Percentiles rank a stretch among this genome's conserved stretches.
These are phyloP conservation scores for Pogoniulus pusillus DNA, from an alignment of 2,797 vertebrate genomes.

Conservation along the genomic window DNA sequence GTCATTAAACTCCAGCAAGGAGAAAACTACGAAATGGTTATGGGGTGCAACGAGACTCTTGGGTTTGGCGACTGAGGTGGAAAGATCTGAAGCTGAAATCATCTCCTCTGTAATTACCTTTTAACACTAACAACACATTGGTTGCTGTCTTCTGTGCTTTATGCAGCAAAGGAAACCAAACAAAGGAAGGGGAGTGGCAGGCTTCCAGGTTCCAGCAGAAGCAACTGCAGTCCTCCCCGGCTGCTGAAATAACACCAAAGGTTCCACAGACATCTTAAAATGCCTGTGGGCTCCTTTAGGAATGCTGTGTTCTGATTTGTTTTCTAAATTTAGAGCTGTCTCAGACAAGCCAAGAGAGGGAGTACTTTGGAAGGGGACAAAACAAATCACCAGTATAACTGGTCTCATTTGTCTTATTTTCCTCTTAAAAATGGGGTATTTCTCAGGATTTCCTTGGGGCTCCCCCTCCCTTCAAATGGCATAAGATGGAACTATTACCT, in stretches of 20 bases:
- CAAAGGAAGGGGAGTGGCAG: background rate
- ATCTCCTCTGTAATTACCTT: background rate
- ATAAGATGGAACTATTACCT: background rate
- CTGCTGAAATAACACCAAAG: background rate
- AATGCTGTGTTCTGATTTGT: background rate
- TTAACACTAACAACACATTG: background rate
- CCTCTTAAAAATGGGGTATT: background rate
- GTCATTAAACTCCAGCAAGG: background rate
- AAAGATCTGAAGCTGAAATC: background rate
- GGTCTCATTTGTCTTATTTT: background rate
- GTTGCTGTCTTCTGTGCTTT: background rate
- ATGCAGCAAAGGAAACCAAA: background rate
- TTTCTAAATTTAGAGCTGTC: slow-evolving; percentile 10
- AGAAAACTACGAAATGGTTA: background rate
- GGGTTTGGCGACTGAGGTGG: background rate
- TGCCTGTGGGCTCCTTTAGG: background rate
- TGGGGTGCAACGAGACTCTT: accelerated
- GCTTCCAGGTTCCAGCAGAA: background rate
- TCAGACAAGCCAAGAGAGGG: background rate
- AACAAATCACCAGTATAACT: background rate
- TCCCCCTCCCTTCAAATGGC: background rate
- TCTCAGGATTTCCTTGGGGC: background rate
- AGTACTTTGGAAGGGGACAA: background rate
- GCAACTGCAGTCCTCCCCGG: background rate
- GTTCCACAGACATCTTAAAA: background rate